phyloP scores from a whole-genome alignment of 2,797 vertebrate species.

The Bufotes viridis region DNA sequence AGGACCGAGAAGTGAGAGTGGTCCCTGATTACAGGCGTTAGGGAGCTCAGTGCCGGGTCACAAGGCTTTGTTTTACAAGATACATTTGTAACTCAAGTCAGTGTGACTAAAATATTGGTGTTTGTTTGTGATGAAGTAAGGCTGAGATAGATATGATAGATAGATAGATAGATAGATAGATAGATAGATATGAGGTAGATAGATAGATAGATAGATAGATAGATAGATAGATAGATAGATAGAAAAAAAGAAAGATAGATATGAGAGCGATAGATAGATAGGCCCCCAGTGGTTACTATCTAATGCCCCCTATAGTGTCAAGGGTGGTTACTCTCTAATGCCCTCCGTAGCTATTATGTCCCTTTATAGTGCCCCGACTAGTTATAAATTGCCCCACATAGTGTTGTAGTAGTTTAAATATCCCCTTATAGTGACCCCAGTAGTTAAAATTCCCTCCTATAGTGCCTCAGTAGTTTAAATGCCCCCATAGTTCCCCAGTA shows the following conservation, averaged over 20 bases:
- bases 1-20: conserved; percentile 36
- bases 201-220: not conserved
- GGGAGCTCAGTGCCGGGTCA: not conserved
- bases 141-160: not conserved
- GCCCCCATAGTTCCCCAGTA: no score
- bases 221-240: conserved; percentile 1
- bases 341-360: no score
- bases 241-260: not conserved
- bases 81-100: not conserved
- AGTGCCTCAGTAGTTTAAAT: no score
- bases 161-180: conserved; percentile 2
- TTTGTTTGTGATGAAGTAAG: not conserved
- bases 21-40: conserved; percentile 31
- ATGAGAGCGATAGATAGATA: not conserved
- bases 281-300: no score
- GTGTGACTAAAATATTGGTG: not conserved
- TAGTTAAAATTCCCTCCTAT: no score
- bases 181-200: not conserved
- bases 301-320: no score
- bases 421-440: no score
- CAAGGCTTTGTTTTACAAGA: not conserved
- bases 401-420: no score
- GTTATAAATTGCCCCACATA: no score
- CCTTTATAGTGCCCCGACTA: no score
- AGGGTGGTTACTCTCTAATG: no score